These are phyloP conservation scores for Nesospiza acunhae DNA, from an alignment of 2,113 vertebrate genomes.

Conservation along the genomic window DNA sequence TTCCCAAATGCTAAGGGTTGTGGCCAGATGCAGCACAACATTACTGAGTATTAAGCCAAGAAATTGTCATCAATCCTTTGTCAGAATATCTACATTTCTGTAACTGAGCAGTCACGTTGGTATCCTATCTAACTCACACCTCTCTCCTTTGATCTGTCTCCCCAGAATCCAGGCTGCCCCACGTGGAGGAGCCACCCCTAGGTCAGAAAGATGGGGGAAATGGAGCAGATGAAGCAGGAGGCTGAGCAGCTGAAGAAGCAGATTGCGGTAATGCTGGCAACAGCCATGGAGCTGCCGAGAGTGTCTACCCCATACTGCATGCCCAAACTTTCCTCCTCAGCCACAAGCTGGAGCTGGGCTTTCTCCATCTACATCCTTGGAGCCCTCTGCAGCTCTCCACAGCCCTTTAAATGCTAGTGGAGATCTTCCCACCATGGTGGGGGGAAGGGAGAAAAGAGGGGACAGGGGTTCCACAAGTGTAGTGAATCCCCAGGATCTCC, in stretches of 20 bases:
- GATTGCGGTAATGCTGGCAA: slow-evolving; percentile 84
- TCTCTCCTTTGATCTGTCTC: not conserved
- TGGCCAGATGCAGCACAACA: fast-evolving
- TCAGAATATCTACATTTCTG: not conserved
- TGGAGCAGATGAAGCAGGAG: slow-evolving; percentile 94
- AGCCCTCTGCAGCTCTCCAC: not conserved
- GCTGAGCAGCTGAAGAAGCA: slow-evolving; percentile 93
- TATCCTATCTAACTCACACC: not conserved
- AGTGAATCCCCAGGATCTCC: not conserved
- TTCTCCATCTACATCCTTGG: not conserved
- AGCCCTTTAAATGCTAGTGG: not conserved
- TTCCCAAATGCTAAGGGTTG: not conserved
- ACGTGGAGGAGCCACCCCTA: not conserved
- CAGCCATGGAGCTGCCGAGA: not conserved
- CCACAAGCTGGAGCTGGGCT: not conserved
- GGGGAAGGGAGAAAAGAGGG: not conserved
- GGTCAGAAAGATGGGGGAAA: slow-evolving; percentile 85
- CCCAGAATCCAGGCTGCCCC: slow-evolving; percentile 38
- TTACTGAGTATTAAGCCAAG: not conserved
- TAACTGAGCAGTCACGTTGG: not conserved
- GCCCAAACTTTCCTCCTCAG: not conserved
- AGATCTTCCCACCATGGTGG: not conserved
- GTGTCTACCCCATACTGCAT: not conserved
- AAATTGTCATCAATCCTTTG: not conserved
- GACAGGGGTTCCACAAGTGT: too few relatives aligned